Evolutionary conservation across 1,140 invertebrate species (phyloP).

Genomic region (Sycobia sp.): DNA sequence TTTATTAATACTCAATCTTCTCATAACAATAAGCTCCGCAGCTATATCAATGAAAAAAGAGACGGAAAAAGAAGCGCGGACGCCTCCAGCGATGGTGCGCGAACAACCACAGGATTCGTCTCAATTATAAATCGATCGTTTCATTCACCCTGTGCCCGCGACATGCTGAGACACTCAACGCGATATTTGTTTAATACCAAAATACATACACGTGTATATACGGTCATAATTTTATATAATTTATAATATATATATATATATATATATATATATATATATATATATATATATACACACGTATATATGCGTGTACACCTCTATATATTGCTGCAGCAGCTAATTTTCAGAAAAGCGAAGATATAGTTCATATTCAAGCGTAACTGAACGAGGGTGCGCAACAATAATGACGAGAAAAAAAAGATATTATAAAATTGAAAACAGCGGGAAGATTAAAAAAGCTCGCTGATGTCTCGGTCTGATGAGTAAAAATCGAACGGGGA

Average conservation of each 20-base stretch:
- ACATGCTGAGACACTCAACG: conserved; percentile 35
- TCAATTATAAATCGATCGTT: not conserved
- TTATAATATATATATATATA: too few species aligned
- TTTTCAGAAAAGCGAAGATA: conserved; percentile 42
- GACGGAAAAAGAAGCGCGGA: too few species aligned
- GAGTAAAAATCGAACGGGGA: conserved; percentile 3
- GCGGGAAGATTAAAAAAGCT: conserved; percentile 21
- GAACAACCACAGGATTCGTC: conserved; percentile 16
- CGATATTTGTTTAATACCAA: conserved; percentile 3
- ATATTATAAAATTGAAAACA: conserved; percentile 24
- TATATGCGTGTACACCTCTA: too few species aligned
- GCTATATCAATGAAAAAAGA: too few species aligned
- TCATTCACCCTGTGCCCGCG: conserved; percentile 19
- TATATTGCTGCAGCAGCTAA: conserved; percentile 39
- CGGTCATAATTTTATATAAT: too few species aligned
- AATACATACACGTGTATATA: too few species aligned
- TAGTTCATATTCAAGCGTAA: conserved; percentile 45
- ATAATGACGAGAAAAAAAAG: conserved; percentile 27
- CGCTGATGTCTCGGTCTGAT: not conserved
- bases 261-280: too few species aligned
- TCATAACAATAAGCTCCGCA: too few species aligned
- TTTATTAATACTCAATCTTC: too few species aligned
- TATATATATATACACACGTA: too few species aligned
- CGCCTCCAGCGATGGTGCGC: too few species aligned
- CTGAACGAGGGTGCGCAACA: conserved; percentile 29